Evolutionary conservation across 1,140 invertebrate species (phyloP).

Genomic region (Goniozus legneri): DNA sequence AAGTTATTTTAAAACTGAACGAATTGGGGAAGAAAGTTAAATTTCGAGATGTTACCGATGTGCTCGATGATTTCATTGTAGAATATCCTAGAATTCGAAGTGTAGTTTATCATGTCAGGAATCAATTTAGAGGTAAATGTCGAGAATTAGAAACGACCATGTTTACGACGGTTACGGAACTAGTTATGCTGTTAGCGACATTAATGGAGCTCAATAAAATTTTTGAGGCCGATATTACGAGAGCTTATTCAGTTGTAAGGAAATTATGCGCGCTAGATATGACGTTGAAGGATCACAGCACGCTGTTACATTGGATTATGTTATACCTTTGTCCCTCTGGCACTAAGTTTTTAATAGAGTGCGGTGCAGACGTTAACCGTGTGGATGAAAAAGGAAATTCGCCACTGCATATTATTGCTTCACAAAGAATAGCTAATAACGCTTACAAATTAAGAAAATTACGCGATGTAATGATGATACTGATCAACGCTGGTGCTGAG

Average conservation of each 20-base stretch:
- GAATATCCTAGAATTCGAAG: slow-evolving; percentile 72
- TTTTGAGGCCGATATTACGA: slow-evolving; percentile 57
- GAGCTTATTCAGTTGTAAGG: slow-evolving; percentile 63
- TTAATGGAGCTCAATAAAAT: slow-evolving; percentile 58
- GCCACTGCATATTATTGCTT: slow-evolving; percentile 80
- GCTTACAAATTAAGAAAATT: slow-evolving; percentile 57
- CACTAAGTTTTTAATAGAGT: slow-evolving; percentile 73
- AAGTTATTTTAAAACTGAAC: slow-evolving; percentile 89
- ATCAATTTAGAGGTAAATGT: slow-evolving; percentile 59
- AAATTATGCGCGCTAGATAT: slow-evolving; percentile 64
- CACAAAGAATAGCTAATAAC: slow-evolving; percentile 67
- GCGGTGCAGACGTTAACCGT: slow-evolving; percentile 80
- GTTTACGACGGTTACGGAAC: slow-evolving; percentile 77
- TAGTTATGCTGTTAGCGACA: slow-evolving; percentile 78
- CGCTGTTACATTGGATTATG: slow-evolving; percentile 78
- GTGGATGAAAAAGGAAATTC: slow-evolving; percentile 79
- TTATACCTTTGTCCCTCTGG: slow-evolving; percentile 83
- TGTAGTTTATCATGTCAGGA: slow-evolving; percentile 55
- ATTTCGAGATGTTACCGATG: slow-evolving; percentile 59
- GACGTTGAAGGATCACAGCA: slow-evolving; percentile 69
- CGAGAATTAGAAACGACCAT: slow-evolving; percentile 85
- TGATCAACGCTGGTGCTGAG: slow-evolving; percentile 69
- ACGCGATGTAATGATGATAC: slow-evolving; percentile 64
- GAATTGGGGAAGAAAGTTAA: slow-evolving; percentile 71
- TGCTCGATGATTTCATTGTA: slow-evolving; percentile 70